A percentile compares a stretch with the other conserved stretches of the same genome.
Conservation (phyloP, 1,140 invertebrate genomes). For the Dendroctonus ponderosae region DNA sequence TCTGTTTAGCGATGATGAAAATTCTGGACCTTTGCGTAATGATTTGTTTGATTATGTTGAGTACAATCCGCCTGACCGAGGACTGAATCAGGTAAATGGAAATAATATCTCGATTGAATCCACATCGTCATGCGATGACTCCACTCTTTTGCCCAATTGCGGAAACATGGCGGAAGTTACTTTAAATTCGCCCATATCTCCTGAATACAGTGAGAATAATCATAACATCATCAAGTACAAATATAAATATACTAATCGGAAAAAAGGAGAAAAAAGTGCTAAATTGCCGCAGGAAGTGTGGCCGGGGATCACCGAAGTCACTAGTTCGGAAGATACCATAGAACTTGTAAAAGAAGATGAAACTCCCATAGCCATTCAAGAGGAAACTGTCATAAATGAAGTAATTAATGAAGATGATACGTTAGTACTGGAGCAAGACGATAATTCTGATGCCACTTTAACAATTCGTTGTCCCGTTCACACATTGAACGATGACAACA, state of each 20-base stretch:
- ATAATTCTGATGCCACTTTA: not conserved
- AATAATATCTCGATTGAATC: constrained; percentile 39
- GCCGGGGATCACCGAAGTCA: constrained; percentile 39
- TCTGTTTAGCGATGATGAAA: constrained; percentile 49
- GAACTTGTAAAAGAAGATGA: constrained; percentile 42
- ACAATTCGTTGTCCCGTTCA: constrained; percentile 38
- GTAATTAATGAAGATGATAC: not conserved
- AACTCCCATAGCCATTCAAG: constrained; percentile 14
- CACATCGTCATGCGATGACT: constrained; percentile 45
- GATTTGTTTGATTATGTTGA: constrained; percentile 48
- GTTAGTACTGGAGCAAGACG: not conserved
- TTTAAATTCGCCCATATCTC: constrained; percentile 47
- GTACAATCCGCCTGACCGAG: constrained; percentile 41
- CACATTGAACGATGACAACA: constrained; percentile 43
- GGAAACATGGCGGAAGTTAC: constrained; percentile 50
- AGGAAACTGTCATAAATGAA: constrained; percentile 25
- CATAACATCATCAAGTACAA: constrained; percentile 47
- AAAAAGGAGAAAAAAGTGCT: constrained; percentile 42
- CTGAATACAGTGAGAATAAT: constrained; percentile 39
- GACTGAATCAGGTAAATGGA: constrained; percentile 42
- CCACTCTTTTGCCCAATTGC: constrained; percentile 47
- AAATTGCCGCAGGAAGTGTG: constrained; percentile 35
- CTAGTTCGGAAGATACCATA: constrained; percentile 45
- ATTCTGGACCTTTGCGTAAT: constrained; percentile 43
- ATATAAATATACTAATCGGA: constrained; percentile 49